Conservation (phyloP, 2,888 invertebrate genomes). For the Synergus umbraculus region DNA sequence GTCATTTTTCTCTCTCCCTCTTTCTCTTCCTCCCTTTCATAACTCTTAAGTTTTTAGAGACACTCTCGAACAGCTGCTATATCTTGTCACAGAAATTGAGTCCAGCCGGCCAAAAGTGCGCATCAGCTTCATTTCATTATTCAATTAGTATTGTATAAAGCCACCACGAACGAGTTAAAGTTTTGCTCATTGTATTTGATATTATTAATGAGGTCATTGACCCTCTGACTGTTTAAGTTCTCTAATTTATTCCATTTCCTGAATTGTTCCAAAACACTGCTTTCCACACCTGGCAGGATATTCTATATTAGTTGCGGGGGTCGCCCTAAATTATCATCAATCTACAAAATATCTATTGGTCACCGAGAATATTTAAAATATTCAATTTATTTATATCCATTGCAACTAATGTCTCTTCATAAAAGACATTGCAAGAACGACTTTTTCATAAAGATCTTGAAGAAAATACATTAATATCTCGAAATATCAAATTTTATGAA, state of each 20-base stretch:
- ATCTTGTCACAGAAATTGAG: neutral
- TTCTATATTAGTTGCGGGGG: constrained; percentile 16
- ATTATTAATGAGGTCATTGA: constrained; percentile 26
- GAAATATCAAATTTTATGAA: neutral
- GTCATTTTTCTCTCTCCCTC: neutral
- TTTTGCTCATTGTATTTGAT: neutral
- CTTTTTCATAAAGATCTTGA: neutral
- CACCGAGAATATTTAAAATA: neutral
- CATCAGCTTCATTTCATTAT: constrained; percentile 14
- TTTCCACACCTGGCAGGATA: constrained; percentile 28
- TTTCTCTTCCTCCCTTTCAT: neutral
- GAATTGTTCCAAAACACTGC: constrained; percentile 31
- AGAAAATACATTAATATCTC: neutral
- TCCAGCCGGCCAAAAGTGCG: constrained; percentile 1
- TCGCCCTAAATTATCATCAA: constrained; percentile 13
- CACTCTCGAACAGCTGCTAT: constrained; percentile 29
- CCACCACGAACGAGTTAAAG: constrained; percentile 15
- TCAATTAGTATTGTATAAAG: neutral
- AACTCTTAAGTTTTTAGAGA: constrained; percentile 15
- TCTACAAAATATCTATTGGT: constrained; percentile 3
- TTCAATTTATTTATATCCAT: neutral
- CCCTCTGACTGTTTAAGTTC: constrained; percentile 28
- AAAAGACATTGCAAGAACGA: neutral
- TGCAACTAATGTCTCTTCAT: neutral
- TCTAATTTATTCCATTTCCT: constrained; percentile 26